Percentiles rank a stretch among this genome's conserved stretches.
Conservation (phyloP, 2,113 vertebrate species). For the Alces alces region DNA sequence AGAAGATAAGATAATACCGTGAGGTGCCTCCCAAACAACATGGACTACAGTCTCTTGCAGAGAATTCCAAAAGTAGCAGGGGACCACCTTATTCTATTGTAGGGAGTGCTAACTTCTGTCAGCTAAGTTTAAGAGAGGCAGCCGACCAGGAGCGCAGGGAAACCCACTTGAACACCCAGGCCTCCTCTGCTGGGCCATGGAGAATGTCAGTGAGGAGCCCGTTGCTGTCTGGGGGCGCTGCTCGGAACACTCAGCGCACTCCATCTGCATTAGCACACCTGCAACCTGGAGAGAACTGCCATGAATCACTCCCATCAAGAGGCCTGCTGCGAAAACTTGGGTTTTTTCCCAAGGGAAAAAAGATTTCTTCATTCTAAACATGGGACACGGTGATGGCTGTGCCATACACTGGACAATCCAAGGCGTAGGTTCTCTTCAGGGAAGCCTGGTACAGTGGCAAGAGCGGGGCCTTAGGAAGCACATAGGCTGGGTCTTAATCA, state of each 20-base stretch:
- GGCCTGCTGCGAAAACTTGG: background rate
- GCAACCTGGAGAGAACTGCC: slow-evolving; percentile 41
- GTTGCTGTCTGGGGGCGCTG: background rate
- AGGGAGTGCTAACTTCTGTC: background rate
- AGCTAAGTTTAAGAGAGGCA: background rate
- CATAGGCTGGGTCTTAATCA: background rate
- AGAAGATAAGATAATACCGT: background rate
- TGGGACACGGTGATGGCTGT: background rate
- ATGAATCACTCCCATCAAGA: slow-evolving; percentile 25
- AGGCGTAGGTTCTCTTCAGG: background rate
- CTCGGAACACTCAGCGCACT: background rate
- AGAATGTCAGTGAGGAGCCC: slow-evolving; percentile 58
- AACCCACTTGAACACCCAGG: background rate
- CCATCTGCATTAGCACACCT: slow-evolving; percentile 39
- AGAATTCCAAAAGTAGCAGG: background rate
- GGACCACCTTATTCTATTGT: background rate
- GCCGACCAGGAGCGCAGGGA: background rate
- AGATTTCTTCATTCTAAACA: background rate
- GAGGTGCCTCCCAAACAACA: background rate
- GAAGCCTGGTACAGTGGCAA: background rate
- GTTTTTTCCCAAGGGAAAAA: background rate
- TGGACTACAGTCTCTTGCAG: background rate
- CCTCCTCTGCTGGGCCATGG: background rate
- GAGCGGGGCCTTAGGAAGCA: background rate
- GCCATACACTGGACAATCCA: background rate